These are phyloP conservation scores for Columba guinea DNA, from an alignment of 2,797 vertebrate genomes.

Conservation along the genomic window DNA sequence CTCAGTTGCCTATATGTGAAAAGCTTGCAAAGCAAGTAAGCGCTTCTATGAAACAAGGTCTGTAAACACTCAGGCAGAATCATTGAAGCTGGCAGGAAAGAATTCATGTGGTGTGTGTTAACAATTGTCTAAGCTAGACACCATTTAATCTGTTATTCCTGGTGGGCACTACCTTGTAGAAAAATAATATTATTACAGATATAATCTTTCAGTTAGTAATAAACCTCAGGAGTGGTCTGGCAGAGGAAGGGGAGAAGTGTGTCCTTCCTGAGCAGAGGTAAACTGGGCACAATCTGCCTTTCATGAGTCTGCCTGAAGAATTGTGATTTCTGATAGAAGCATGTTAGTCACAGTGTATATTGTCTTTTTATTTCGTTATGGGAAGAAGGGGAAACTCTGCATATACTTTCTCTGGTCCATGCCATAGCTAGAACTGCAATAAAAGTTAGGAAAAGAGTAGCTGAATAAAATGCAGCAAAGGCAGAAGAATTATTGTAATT, in stretches of 20 bases:
- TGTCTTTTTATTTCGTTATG: not conserved
- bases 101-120: not conserved
- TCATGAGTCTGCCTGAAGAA: not conserved
- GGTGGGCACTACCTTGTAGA: conserved; percentile 27
- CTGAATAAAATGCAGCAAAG: not conserved
- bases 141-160: conserved; percentile 44
- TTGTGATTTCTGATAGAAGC: not conserved
- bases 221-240: conserved; percentile 1
- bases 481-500: not conserved
- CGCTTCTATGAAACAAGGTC: not conserved
- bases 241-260: not conserved
- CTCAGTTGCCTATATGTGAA: not conserved
- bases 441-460: not conserved
- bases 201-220: conserved; percentile 6
- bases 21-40: not conserved
- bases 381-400: not conserved
- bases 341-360: not conserved
- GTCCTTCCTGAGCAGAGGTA: not conserved
- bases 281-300: not conserved
- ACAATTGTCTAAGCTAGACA: not conserved
- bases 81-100: not conserved
- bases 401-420: not conserved
- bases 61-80: not conserved
- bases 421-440: not conserved
- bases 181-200: conserved; percentile 45